phyloP scores from a whole-genome alignment of 2,888 invertebrate species.

The Muscina levida region DNA sequence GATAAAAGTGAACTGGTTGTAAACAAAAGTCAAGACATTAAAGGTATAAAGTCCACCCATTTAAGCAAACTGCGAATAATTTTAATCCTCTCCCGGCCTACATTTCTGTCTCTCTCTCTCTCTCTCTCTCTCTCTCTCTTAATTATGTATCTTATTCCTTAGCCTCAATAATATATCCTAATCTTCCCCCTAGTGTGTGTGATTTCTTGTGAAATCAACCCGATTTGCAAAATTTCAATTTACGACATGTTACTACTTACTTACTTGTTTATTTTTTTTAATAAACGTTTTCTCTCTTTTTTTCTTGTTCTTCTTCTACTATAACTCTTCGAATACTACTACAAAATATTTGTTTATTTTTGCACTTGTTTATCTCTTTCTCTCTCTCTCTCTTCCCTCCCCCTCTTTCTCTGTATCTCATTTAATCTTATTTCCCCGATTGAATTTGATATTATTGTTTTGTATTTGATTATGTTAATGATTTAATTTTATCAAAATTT shows the following conservation, averaged over 20 bases:
- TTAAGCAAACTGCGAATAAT: background rate
- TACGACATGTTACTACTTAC: conserved; percentile 43
- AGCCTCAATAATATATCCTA: background rate
- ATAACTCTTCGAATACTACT: conserved; percentile 26
- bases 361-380: background rate
- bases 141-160: background rate
- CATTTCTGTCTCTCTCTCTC: background rate
- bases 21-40: conserved; percentile 49
- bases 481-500: conserved; percentile 4
- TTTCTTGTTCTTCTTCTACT: conserved; percentile 46
- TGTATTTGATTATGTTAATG: conserved; percentile 18
- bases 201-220: background rate
- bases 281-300: conserved; percentile 52
- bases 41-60: conserved; percentile 36
- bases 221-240: conserved; percentile 13
- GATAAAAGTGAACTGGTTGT: conserved; percentile 52
- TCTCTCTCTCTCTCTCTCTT: background rate
- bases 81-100: background rate
- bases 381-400: background rate
- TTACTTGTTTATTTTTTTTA: conserved; percentile 48
- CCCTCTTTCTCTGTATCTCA: conserved; percentile 2
- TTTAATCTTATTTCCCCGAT: conserved; percentile 2
- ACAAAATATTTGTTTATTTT: conserved; percentile 24
- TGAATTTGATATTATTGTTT: conserved; percentile 9
- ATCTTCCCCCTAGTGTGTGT: background rate